Conservation (phyloP, 2,113 vertebrate genomes). For the Vombatus ursinus region DNA sequence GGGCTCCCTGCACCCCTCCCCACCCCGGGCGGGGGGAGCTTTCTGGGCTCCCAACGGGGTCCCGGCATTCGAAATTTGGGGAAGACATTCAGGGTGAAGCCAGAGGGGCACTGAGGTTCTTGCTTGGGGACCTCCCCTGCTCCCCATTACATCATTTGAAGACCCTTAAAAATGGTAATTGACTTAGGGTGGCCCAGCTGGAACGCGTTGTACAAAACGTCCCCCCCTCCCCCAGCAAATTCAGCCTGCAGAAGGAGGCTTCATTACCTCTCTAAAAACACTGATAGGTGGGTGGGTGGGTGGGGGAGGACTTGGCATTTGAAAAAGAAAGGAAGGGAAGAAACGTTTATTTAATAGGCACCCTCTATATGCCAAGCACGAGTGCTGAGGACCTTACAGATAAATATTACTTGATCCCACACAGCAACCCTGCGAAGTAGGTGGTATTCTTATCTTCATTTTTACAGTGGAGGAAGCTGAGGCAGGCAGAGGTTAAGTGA, state of each 20-base stretch:
- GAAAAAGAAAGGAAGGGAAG: neutral
- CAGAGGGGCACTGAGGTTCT: neutral
- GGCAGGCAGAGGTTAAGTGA: neutral
- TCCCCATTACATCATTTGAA: neutral
- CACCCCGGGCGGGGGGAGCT: neutral
- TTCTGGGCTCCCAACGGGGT: neutral
- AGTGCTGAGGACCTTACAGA: neutral
- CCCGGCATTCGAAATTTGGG: neutral
- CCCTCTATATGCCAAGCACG: too few species aligned
- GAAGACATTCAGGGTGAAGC: neutral
- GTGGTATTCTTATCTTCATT: neutral
- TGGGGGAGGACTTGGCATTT: neutral
- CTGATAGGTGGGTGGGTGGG: too few species aligned
- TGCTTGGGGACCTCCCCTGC: neutral
- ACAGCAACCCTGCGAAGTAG: neutral
- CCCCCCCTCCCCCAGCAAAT: neutral
- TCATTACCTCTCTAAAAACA: too few species aligned
- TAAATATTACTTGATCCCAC: neutral
- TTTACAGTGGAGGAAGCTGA: neutral
- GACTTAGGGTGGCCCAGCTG: neutral
- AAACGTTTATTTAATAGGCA: neutral
- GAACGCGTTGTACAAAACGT: neutral
- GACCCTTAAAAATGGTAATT: neutral
- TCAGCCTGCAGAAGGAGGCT: neutral
- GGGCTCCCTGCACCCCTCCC: neutral